A percentile compares a stretch with the other conserved stretches of the same genome.
phyloP scores from a whole-genome alignment of 2,797 vertebrate species.

The Australoheros facetus region DNA sequence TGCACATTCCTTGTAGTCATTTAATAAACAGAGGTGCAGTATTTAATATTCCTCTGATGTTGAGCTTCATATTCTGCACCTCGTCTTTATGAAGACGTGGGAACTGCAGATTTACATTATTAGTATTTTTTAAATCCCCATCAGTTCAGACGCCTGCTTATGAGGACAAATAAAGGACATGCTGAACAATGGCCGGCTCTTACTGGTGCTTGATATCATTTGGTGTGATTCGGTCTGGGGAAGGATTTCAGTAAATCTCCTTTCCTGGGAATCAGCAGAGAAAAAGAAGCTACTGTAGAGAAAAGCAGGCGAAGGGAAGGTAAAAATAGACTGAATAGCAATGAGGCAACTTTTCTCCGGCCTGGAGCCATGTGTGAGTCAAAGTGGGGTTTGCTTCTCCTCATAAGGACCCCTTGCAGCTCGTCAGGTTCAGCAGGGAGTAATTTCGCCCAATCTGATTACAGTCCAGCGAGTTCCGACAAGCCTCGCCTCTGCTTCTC shows the following conservation, averaged over 20 bases:
- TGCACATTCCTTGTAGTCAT: neutral
- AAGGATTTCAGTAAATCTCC: slow-evolving; percentile 52
- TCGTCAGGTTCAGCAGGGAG: slow-evolving; percentile 49
- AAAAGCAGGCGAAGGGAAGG: slow-evolving; percentile 45
- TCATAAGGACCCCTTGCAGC: slow-evolving; percentile 35
- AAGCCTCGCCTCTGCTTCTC: slow-evolving; percentile 23
- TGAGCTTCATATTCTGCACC: neutral
- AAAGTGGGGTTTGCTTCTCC: slow-evolving; percentile 49
- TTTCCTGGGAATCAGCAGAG: slow-evolving; percentile 54
- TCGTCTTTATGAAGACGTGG: neutral
- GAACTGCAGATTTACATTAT: neutral
- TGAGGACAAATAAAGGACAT: slow-evolving; percentile 26
- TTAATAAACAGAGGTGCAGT: neutral
- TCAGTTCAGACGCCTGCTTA: slow-evolving; percentile 3
- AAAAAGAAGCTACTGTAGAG: slow-evolving; percentile 29
- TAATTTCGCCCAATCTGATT: slow-evolving; percentile 36
- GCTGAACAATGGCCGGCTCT: slow-evolving; percentile 10
- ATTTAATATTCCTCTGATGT: neutral
- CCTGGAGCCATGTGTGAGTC: slow-evolving; percentile 61
- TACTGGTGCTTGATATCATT: neutral
- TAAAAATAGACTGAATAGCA: slow-evolving; percentile 78
- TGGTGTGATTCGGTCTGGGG: slow-evolving; percentile 4
- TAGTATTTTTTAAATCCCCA: neutral
- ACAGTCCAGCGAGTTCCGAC: slow-evolving; percentile 35
- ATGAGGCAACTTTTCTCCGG: slow-evolving; percentile 67